Base-by-base conservation (phyloP, 2,113 vertebrate genomes). In the Leucoraja erinaceus region DNA sequence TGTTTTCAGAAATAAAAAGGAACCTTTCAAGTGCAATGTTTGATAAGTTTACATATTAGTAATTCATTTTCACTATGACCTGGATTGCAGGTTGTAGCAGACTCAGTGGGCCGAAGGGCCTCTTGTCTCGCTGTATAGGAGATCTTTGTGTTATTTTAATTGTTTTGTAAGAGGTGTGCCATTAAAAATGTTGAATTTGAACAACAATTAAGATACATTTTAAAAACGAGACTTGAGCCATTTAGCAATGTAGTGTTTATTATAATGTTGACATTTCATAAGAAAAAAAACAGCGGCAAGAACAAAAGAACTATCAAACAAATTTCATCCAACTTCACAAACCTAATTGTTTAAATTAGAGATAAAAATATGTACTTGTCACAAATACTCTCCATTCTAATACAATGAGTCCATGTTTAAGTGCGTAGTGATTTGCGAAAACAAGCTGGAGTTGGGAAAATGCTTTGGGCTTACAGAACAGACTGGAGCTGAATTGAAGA, bases 241-340 rank as follows among this genome's bases (percentile, higher is more conserved):
- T 72, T 91, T 68, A 91, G 66, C 90, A 91, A 91, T 91, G 90
- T 91, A 91, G 90, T 91, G 90, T 91, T 91, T 91, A 91, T 91
- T 91, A 54, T 74, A 91, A 91, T 72, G 31, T 91, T 72, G 66
- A 91, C 68, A 91, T 91, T 91, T 54, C 90, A 74, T 91, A 91
- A 91, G 68, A 91, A 91, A 91, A 91, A 91, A 91, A 91, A 72
- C 86, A 91, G 68, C 90, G 72, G 90, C 68, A 91, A 72, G 90
- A 91, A 91, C 90, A 91, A 91, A 90, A 22, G 68, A 72, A 9
- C 90, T 47, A 72, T 91, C 66, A 72, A 91, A 91, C 68, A 20
- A 91, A 47, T 91, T 38, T 54, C 68, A 91, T 72, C 38, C 38
- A 68, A 91, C 66, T 74, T 72, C 66, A 70, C 90, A 38, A 91